A percentile compares a stretch with the other conserved stretches of the same genome.
These are phyloP conservation scores for Euwallacea fornicatus DNA, from an alignment of 1,140 invertebrate genomes.

Conservation along the genomic window DNA sequence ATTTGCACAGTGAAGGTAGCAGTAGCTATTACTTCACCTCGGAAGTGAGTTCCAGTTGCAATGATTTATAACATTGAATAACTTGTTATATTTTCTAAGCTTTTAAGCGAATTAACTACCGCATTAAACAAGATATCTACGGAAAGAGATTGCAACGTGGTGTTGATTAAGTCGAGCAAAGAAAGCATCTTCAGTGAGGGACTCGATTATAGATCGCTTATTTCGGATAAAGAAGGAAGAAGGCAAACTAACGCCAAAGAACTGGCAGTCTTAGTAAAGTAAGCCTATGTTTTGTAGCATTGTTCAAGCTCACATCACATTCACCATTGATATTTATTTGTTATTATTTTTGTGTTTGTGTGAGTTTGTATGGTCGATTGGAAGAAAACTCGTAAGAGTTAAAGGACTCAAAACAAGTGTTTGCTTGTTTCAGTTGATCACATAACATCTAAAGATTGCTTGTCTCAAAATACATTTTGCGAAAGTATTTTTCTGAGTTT, in stretches of 20 bases:
- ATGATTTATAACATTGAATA: neutral
- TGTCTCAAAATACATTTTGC: neutral
- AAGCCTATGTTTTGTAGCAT: conserved; percentile 44
- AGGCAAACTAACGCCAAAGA: conserved; percentile 61
- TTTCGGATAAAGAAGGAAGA: conserved; percentile 61
- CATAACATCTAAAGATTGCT: neutral
- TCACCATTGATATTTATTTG: conserved; percentile 11
- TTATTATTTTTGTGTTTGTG: neutral
- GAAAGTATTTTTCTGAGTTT: neutral
- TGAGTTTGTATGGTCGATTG: too few species aligned
- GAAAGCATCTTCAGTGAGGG: conserved; percentile 71
- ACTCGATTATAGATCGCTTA: conserved; percentile 66
- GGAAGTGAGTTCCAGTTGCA: conserved; percentile 30
- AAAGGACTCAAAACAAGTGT: too few species aligned
- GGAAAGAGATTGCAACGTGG: conserved; percentile 65
- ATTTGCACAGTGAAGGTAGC: conserved; percentile 31
- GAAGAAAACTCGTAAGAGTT: too few species aligned
- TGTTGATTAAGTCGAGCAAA: conserved; percentile 63
- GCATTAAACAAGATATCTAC: conserved; percentile 61
- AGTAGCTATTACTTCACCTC: conserved; percentile 37
- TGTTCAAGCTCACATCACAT: neutral
- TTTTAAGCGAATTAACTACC: conserved; percentile 66
- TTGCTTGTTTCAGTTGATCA: too few species aligned
- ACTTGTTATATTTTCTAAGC: conserved; percentile 52
- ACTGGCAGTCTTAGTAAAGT: conserved; percentile 65